Base-by-base conservation (phyloP, 2,797 vertebrate genomes). In the Echiichthys vipera region DNA sequence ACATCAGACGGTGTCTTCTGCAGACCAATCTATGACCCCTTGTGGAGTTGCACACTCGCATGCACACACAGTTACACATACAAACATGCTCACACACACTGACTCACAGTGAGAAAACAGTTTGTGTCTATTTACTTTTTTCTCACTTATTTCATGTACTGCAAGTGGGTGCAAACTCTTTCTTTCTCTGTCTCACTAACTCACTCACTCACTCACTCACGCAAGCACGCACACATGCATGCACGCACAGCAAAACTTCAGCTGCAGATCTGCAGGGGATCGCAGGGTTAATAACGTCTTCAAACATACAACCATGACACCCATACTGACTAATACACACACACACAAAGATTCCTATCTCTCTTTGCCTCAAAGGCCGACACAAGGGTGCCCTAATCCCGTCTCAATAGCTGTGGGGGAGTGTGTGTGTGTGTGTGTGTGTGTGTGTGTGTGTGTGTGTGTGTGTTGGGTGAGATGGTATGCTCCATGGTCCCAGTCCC, bases 251-350 rank as follows among this genome's bases (percentile, higher is more conserved):
- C 42, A 67, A 58, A 84, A 81, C 66, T 86, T 88, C 83, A 80
- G 81, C 87, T 78, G 83, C 81, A 61, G 77, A 85, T 84, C 87
- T 84, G 77, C 84, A 64, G 91, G 88, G 82, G 83, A 81, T 39
- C 49, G 18, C 57, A n/a, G 84, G 88, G 92, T 92, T 94, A 94
- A 94, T 95, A 94, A 94, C 85, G 89, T 94, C 92, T 93, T 95
- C 91, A 94, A 91, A 94, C 92, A 92, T 80, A 92, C 84, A 88
- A 84, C 86, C 83, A 86, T 88, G 86, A 92, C 90, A 89, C 80
- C 71, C 90, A 85, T 67, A 85, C 90, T 69, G 78, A 85, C 86
- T 61, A 54, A 81, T 40, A 84, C 71, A 67, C 62, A 76, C 67
- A 83, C 82, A 87, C 78, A 89, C 88, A 88, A n/a, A 87, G 91